These are phyloP conservation scores for Periphyllus acericola DNA, from an alignment of 2,888 invertebrate species.

Conservation along the genomic window DNA sequence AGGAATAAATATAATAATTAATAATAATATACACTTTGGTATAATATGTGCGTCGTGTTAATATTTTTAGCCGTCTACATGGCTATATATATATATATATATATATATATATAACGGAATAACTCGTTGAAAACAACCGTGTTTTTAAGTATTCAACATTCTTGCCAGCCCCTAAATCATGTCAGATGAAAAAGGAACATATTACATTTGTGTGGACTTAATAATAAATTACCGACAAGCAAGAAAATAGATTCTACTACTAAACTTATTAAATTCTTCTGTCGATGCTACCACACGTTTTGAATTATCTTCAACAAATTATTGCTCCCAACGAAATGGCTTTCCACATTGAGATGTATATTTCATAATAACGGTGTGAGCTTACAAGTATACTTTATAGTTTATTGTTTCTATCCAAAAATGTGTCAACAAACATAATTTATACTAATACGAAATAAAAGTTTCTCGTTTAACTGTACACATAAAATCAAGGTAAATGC, in stretches of 20 bases:
- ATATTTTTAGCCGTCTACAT: constrained; percentile 26
- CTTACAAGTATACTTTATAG: not conserved
- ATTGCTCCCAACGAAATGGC: constrained; percentile 20
- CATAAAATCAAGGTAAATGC: too few species aligned
- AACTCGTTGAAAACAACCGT: constrained; percentile 35
- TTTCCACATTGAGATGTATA: constrained; percentile 18
- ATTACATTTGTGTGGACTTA: constrained; percentile 36
- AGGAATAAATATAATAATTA: not conserved
- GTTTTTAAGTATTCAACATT: constrained; percentile 53
- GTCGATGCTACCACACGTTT: constrained; percentile 54
- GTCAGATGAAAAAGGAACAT: constrained; percentile 34
- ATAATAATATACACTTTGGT: not conserved
- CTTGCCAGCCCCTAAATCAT: constrained; percentile 50
- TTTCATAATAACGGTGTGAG: not conserved
- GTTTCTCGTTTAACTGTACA: too few species aligned
- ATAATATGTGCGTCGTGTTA: not conserved
- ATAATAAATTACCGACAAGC: constrained; percentile 51
- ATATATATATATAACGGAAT: not conserved
- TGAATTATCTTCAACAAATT: constrained; percentile 42
- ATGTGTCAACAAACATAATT: not conserved
- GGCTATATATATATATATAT: too few species aligned
- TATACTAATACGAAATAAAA: too few species aligned
- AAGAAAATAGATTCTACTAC: constrained; percentile 49
- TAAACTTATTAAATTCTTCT: constrained; percentile 57
- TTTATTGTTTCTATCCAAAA: not conserved